phyloP scores from a whole-genome alignment of 2,888 invertebrate species.

The Boloria selene region DNA sequence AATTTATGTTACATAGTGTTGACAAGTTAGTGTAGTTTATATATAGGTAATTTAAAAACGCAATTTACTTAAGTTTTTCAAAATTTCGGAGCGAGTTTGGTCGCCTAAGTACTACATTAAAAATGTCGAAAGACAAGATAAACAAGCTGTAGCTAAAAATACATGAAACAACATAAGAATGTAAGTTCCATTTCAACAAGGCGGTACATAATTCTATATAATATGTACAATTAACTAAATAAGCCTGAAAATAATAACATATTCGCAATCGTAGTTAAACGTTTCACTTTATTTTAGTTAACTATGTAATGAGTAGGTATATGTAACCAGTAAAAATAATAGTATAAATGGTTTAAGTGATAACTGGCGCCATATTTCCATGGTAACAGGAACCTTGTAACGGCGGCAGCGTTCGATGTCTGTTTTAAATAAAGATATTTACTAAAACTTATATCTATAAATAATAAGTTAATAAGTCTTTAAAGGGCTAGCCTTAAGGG shows the following conservation, averaged over 20 bases:
- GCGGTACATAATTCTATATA: neutral
- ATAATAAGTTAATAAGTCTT: too few relatives aligned
- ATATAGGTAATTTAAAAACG: too few relatives aligned
- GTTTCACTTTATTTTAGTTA: constrained; percentile 15
- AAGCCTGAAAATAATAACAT: constrained; percentile 16
- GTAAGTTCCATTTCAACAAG: constrained; percentile 3
- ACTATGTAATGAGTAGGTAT: neutral
- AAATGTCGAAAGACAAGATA: too few relatives aligned
- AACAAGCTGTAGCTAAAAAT: neutral
- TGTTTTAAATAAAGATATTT: too few relatives aligned
- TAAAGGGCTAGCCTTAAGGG: too few relatives aligned
- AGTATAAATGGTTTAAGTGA: neutral
- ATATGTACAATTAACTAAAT: constrained; percentile 2
- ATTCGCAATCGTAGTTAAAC: neutral
- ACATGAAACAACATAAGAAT: neutral
- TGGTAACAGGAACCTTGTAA: neutral
- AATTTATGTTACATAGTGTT: too few relatives aligned
- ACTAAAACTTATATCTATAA: too few relatives aligned
- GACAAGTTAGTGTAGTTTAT: too few relatives aligned
- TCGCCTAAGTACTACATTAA: too few relatives aligned
- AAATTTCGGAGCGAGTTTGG: too few relatives aligned
- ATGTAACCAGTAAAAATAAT: constrained; percentile 4
- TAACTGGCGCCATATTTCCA: constrained; percentile 13
- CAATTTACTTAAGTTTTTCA: too few relatives aligned
- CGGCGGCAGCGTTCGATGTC: too few relatives aligned